phyloP scores from a whole-genome alignment of 2,888 invertebrate genomes.

The Amblyteles armatorius region DNA sequence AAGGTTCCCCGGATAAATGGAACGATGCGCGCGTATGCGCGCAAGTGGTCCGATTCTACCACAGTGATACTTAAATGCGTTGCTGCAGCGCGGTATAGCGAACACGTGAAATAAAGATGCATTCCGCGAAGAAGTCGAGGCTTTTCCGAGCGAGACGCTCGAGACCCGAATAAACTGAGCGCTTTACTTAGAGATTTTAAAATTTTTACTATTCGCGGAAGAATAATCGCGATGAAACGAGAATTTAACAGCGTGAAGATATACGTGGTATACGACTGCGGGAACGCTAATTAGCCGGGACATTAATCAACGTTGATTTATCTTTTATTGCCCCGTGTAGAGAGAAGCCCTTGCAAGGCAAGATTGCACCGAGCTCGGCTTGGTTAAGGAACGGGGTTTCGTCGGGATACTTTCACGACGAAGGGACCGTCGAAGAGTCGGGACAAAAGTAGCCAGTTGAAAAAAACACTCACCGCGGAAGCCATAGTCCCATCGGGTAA shows the following conservation, averaged over 20 bases:
- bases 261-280: background rate
- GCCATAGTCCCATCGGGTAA: slow-evolving; percentile 29
- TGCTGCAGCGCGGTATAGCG: slow-evolving; percentile 3
- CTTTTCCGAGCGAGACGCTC: background rate
- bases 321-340: background rate
- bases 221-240: background rate
- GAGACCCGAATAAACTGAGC: background rate
- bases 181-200: background rate
- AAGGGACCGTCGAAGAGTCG: slow-evolving; percentile 3
- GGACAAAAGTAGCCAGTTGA: slow-evolving; percentile 2
- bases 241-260: background rate
- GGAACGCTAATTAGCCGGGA: slow-evolving; percentile 4
- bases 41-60: background rate
- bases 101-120: slow-evolving; percentile 38
- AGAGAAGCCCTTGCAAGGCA: slow-evolving; percentile 25
- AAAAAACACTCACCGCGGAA: slow-evolving; percentile 52
- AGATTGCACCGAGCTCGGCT: slow-evolving; percentile 10
- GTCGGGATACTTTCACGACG: background rate
- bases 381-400: slow-evolving; percentile 9
- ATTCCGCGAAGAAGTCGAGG: slow-evolving; percentile 31
- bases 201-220: background rate
- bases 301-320: slow-evolving; percentile 13
- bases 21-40: slow-evolving; percentile 46
- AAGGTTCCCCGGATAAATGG: slow-evolving; percentile 53
- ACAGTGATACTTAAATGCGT: background rate